A percentile compares a stretch with the other conserved stretches of the same genome.
These are phyloP conservation scores for Sclerurus mexicanus DNA, from an alignment of 2,113 vertebrate species.

Conservation along the genomic window DNA sequence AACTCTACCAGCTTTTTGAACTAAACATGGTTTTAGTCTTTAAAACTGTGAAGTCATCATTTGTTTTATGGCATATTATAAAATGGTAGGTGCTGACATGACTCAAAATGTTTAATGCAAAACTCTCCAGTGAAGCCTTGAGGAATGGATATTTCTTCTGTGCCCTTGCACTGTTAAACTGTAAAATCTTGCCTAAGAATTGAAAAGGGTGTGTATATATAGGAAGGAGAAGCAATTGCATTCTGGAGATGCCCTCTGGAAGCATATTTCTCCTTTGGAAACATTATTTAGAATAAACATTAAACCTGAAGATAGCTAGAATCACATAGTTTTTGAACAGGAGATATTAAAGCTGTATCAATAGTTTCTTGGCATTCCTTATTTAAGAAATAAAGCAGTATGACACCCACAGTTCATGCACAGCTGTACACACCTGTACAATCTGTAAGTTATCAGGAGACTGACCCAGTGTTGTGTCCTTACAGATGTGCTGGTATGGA, in stretches of 20 bases:
- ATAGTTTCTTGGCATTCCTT: neutral
- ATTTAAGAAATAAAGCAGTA: neutral
- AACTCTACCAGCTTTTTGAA: conserved; percentile 7
- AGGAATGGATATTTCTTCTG: neutral
- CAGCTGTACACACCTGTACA: neutral
- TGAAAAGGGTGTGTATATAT: neutral
- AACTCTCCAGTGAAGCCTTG: neutral
- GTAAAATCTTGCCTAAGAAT: neutral
- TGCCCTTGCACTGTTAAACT: neutral
- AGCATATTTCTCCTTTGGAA: neutral
- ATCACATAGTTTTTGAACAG: neutral
- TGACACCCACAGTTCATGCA: neutral
- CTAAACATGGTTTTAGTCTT: neutral
- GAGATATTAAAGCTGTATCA: neutral
- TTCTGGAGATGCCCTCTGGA: neutral
- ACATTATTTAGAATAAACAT: neutral
- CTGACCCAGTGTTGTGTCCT: neutral
- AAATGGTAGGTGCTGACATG: neutral
- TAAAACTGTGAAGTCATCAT: neutral
- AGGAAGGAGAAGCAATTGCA: neutral
- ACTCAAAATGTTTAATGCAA: neutral
- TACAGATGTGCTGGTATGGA: conserved; percentile 96
- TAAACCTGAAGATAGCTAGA: neutral
- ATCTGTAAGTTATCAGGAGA: neutral
- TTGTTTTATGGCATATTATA: neutral